Base-by-base conservation (phyloP, 53 echinoderm and acorn worm genomes). In the Henricia sp. region DNA sequence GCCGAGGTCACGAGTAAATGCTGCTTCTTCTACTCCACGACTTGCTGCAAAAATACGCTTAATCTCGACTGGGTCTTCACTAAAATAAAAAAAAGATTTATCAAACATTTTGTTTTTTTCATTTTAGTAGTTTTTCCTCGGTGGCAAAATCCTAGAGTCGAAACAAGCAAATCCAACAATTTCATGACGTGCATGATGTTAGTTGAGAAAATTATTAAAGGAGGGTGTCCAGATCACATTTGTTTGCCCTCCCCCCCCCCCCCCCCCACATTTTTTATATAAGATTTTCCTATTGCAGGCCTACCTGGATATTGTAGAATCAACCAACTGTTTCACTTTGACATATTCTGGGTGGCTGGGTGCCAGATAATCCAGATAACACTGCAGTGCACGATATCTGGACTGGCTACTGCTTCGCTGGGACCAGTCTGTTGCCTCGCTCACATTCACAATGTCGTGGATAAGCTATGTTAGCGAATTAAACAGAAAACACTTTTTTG, bases 341-440 rank as follows among this genome's bases (percentile, higher is more conserved):
- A 76, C 26, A 38, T 84, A 91, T 59, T 94, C 94, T n/a, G 87
- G 84, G 69, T 91, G 83, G 44, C 69, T 73, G 4, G 52, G 74
- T 6, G 67, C 51, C 41, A 94, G 83, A 52, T 48, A 51, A 27
- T 91, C 86, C 37, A 94, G 76, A 42, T 63, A 84, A 41, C 94
- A 94, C 11, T 82, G 68, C 70, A 94, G 60, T 24, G 94, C 94
- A 17, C 77, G 80, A 50, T 89, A 94, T 57, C 91, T 94, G 37
- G 94, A 71, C 67, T 86, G 83, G 4, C 62, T 71, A 6, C 83
- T 83, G 9, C 74, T 71, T 16, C 72, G 83, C 28, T 89, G 80
- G 46, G 89, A 89, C 91, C 91, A 94, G 41, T 89, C 88, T 2
- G 91, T 89, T 0, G 94, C 89, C 46, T 94, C 94, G 48, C 89